Base-by-base conservation (phyloP, 2,888 invertebrate genomes). In the Encarsia formosa region DNA sequence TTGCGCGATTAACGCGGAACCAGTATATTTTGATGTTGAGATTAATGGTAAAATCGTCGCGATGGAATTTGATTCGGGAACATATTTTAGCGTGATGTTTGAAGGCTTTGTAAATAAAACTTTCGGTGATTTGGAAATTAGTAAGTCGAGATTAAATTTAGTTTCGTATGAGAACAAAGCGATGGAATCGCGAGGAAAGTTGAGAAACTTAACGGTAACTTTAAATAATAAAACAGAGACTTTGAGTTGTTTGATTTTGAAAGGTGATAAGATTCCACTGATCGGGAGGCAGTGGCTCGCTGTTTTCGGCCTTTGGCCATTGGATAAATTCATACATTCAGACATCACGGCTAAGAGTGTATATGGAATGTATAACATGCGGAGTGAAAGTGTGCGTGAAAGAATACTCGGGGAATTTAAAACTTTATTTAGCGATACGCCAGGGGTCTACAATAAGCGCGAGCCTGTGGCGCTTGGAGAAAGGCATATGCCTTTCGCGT, bases 11-110 rank as follows among this genome's bases (percentile, higher is more conserved):
- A 26, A 11, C 26, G 52, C 52, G n/a, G 52, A 46, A 20, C 52
- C 52, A 23, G 40, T 41, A 16, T 52, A 40, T 47, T 35, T 52
- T 31, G 40, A 46, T 31, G 41, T 52, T 16, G 26, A 34, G 40
- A 24, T 48, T 11, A 39, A 52, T 35, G 9, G 15, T 46, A 46
- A 32, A 31, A 52, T 11, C 13, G 41, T 40, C 13, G 41, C 41
- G 41, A 58, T 58, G 55, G 54, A 60, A 54, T 24, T 59, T 5
- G 61, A 58, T 45, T 43, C 49, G 13, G 61, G 58, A 6, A 41
- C 58, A 29, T 51, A 50, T 26, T 38, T 20, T 23, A 42, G 24
- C 11, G 47, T 54, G 8, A 55, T 58, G 40, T 52, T 48, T 2
- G 49, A 55, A 48, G 22, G 31, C 0, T 54, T 50, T 11, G 23